A percentile compares a stretch with the other conserved stretches of the same genome.
These are phyloP conservation scores for Chiloscyllium plagiosum DNA, from an alignment of 2,113 vertebrate species.

Conservation along the genomic window DNA sequence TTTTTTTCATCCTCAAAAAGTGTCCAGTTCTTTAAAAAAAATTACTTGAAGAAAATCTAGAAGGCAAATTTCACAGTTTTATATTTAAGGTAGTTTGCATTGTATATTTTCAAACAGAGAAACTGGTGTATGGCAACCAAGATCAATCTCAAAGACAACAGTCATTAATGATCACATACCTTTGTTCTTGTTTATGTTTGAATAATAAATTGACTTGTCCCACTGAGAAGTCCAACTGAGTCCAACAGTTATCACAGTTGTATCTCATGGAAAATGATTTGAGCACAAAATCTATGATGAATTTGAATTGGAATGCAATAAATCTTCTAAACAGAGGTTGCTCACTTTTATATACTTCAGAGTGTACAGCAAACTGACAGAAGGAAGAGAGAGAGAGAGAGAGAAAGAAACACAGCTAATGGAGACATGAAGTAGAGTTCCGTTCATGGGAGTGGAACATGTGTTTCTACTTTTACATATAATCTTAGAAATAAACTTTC, in stretches of 20 bases:
- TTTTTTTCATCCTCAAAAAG: neutral
- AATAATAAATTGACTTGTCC: neutral
- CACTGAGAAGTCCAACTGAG: neutral
- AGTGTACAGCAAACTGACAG: neutral
- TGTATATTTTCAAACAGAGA: neutral
- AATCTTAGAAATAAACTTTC: neutral
- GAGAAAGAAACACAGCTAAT: neutral
- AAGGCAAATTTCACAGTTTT: neutral
- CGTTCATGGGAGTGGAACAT: neutral
- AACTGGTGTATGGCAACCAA: neutral
- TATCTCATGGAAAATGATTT: neutral
- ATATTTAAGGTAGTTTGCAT: neutral
- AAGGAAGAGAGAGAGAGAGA: neutral
- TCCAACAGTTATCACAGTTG: neutral
- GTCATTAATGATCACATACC: neutral
- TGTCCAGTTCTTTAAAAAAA: neutral
- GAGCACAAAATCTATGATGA: neutral
- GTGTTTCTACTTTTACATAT: constrained; percentile 7
- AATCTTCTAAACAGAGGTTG: neutral
- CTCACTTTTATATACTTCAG: neutral
- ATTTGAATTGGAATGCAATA: neutral
- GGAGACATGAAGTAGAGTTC: neutral
- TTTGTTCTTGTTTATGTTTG: neutral
- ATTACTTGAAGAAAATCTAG: neutral
- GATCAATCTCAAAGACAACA: neutral